Evolutionary conservation across 1,140 invertebrate genomes (phyloP).

Genomic region (Cylas formicarius): DNA sequence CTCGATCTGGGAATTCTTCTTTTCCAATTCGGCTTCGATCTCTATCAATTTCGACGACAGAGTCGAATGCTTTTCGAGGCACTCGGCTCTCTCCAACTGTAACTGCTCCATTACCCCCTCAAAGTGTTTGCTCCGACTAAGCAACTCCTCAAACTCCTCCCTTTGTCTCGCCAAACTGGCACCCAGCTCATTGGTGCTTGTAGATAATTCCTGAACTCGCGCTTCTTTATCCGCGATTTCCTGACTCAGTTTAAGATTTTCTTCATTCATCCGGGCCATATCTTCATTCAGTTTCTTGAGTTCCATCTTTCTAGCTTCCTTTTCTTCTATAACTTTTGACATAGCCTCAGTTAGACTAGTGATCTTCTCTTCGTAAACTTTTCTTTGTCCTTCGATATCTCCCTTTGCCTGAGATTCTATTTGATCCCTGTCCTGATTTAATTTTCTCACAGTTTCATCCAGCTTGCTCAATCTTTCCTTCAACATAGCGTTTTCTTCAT

Average conservation of each 20-base stretch:
- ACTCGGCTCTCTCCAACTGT: conserved; percentile 3
- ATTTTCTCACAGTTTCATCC: background rate
- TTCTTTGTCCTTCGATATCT: background rate
- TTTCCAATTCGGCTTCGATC: conserved; percentile 16
- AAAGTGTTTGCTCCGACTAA: conserved; percentile 6
- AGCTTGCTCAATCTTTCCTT: conserved; percentile 3
- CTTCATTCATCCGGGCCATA: background rate
- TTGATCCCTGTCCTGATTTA: background rate
- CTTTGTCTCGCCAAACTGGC: conserved; percentile 3
- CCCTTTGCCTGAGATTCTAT: background rate
- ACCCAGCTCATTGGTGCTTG: conserved; percentile 7
- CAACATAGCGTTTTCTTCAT: background rate
- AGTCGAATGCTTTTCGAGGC: conserved; percentile 7
- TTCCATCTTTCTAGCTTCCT: background rate
- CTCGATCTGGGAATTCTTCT: conserved; percentile 12
- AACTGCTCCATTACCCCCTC: conserved; percentile 8
- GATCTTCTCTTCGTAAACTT: conserved; percentile 1
- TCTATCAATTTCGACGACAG: conserved; percentile 10
- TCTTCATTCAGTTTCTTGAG: background rate
- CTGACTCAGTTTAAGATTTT: conserved; percentile 2
- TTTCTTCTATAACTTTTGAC: conserved; percentile 3
- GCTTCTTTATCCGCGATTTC: conserved; percentile 14
- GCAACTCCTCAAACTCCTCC: conserved; percentile 5
- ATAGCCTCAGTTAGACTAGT: background rate
- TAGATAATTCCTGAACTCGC: conserved; percentile 1